Conservation (phyloP, 2,888 invertebrate species). For the Ornithoptera priamus region DNA sequence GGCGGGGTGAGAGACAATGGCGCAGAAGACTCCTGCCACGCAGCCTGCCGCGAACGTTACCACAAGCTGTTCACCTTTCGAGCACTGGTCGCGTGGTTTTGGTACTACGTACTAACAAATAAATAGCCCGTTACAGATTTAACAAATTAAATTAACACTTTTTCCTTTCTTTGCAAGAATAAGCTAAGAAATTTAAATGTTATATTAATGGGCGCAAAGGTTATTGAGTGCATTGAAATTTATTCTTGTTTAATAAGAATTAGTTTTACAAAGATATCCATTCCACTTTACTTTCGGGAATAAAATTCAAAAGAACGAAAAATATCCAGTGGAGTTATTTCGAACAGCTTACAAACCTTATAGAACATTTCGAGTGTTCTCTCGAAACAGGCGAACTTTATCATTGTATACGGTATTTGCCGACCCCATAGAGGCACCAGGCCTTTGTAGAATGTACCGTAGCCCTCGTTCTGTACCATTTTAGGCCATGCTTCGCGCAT, state of each 20-base stretch:
- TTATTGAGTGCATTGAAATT: no score
- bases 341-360: slow-evolving; percentile 68
- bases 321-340: background rate
- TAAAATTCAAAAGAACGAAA: no score
- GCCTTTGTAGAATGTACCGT: slow-evolving; percentile 96
- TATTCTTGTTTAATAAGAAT: no score
- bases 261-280: no score
- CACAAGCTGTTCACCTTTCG: slow-evolving; percentile 94
- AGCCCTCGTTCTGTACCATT: slow-evolving; percentile 92
- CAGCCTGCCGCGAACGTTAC: slow-evolving; percentile 97
- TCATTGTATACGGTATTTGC: slow-evolving; percentile 99
- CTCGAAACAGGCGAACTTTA: slow-evolving; percentile 99
- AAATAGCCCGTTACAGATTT: background rate
- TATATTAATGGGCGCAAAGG: no score
- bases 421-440: slow-evolving; percentile 97
- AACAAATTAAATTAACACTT: no score
- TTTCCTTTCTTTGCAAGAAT: no score
- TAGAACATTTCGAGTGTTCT: slow-evolving; percentile 96
- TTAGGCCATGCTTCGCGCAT: slow-evolving; percentile 95
- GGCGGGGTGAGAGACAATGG: slow-evolving; percentile 98
- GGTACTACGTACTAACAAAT: slow-evolving; percentile 88
- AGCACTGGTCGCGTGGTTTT: slow-evolving; percentile 93
- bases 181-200: no score
- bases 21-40: slow-evolving; percentile 99
- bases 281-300: no score